These are phyloP conservation scores for Chascanopsetta lugubris DNA, from an alignment of 2,113 vertebrate species.

Conservation along the genomic window DNA sequence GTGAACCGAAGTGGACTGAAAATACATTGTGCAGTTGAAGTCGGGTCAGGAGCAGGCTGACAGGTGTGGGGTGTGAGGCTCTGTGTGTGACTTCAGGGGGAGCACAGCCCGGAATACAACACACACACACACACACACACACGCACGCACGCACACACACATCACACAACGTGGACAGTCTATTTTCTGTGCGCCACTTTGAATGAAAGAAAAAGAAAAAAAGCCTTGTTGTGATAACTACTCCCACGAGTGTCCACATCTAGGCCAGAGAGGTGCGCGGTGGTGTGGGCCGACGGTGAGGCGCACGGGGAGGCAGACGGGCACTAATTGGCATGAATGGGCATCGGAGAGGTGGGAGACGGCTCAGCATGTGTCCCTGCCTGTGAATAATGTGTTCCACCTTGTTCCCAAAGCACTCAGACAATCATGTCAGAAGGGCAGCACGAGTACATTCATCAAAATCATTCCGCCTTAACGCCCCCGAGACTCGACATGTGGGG, in stretches of 20 bases:
- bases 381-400: conserved; percentile 62
- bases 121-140: too few species aligned
- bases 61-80: too few species aligned
- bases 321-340: conserved; percentile 62
- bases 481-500: conserved; percentile 26
- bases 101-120: too few species aligned
- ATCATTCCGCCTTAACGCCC: conserved; percentile 19
- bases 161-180: too few species aligned
- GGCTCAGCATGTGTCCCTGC: conserved; percentile 64
- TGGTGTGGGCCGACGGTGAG: conserved; percentile 38
- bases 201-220: not conserved
- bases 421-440: conserved; percentile 51
- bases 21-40: too few species aligned
- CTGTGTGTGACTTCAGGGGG: too few species aligned
- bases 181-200: not conserved
- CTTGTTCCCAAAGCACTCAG: conserved; percentile 59
- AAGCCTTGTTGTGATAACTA: not conserved
- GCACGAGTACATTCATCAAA: conserved; percentile 34
- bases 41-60: too few species aligned
- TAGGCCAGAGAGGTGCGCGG: conserved; percentile 16
- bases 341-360: conserved; percentile 48
- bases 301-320: conserved; percentile 35
- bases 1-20: too few species aligned
- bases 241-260: conserved; percentile 15
- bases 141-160: conserved; percentile 5